Conservation (phyloP, 2,113 vertebrate genomes). For the Lota lota region DNA sequence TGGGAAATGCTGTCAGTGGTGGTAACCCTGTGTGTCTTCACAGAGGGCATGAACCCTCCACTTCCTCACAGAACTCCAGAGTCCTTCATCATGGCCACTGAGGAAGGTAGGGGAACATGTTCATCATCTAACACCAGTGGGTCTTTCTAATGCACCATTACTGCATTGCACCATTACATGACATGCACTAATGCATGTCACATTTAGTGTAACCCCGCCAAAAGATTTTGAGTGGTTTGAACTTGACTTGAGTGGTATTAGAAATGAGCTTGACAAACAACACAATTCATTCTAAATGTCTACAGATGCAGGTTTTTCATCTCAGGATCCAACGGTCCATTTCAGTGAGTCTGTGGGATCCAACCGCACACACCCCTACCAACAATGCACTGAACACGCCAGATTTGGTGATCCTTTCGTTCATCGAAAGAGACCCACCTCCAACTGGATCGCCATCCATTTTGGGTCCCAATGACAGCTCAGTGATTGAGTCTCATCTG, state of each 20-base stretch:
- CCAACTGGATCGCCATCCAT: not conserved
- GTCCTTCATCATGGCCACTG: constrained; percentile 74
- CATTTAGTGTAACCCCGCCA: not conserved
- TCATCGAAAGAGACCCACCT: too few species aligned
- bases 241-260: not conserved
- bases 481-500: not conserved
- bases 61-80: constrained; percentile 80
- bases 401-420: too few species aligned
- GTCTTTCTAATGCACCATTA: not conserved
- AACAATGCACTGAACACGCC: too few species aligned
- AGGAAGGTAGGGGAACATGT: constrained; percentile 65
- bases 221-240: not conserved
- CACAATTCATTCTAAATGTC: too few species aligned
- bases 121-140: not conserved
- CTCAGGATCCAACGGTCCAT: too few species aligned
- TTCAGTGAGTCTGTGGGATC: too few species aligned
- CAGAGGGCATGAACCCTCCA: constrained; percentile 45
- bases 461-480: not conserved
- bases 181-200: not conserved
- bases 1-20: too few species aligned
- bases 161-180: not conserved
- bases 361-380: too few species aligned
- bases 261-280: not conserved
- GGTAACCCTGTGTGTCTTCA: constrained; percentile 18
- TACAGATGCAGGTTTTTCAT: too few species aligned